These are phyloP conservation scores for Microtus montanus DNA, from an alignment of 2,113 vertebrate species.

Conservation along the genomic window DNA sequence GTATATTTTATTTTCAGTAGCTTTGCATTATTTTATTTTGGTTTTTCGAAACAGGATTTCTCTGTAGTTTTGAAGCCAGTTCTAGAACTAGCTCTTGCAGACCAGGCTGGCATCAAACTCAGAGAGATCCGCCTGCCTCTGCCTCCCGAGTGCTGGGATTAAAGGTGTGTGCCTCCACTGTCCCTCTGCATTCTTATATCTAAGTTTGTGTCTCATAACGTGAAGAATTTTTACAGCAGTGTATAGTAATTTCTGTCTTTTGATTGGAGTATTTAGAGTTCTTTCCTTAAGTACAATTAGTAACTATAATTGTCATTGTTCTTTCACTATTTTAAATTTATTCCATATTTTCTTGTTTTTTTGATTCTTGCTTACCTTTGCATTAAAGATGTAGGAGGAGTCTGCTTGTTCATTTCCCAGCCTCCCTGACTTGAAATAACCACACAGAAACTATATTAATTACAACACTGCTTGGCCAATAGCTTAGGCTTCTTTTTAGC, in stretches of 20 bases:
- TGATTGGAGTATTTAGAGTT: neutral
- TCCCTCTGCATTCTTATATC: neutral
- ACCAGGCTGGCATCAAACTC: no score
- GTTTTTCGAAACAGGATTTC: no score
- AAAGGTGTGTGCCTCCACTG: no score
- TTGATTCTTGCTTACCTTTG: constrained; percentile 36
- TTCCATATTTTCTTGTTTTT: neutral
- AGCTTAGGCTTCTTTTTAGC: no score
- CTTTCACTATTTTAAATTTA: neutral
- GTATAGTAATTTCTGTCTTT: neutral
- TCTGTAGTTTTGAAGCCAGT: no score
- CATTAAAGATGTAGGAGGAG: neutral
- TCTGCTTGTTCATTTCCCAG: no score
- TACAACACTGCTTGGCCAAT: no score
- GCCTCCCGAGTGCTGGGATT: no score
- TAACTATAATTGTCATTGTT: neutral
- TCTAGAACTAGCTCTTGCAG: no score
- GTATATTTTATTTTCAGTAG: neutral
- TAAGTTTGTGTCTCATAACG: neutral
- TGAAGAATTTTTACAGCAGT: neutral
- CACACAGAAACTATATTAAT: no score
- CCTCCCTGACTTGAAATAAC: no score
- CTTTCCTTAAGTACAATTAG: neutral
- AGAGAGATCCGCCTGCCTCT: no score
- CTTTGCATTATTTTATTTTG: neutral